phyloP scores from a whole-genome alignment of 2,113 vertebrate species.

The Lophius piscatorius region DNA sequence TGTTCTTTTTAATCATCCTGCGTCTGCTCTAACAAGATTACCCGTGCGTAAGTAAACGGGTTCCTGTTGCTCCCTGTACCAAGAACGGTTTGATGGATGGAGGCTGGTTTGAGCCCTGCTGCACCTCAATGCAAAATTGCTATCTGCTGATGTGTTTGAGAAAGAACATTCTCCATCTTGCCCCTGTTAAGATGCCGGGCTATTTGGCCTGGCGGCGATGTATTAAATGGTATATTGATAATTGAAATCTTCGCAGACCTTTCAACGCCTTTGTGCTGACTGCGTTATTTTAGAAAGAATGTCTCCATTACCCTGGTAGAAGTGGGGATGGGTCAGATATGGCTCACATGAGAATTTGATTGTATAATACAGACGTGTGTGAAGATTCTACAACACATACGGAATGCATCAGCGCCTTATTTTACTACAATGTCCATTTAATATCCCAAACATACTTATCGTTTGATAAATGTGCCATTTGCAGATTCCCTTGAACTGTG shows the following conservation, averaged over 20 bases:
- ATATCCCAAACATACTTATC: slow-evolving; percentile 63
- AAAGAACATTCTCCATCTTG: slow-evolving; percentile 76
- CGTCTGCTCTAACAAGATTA: slow-evolving; percentile 22
- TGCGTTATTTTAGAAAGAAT: slow-evolving; percentile 72
- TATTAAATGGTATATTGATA: slow-evolving; percentile 81
- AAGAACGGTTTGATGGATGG: slow-evolving; percentile 73
- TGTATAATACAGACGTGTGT: slow-evolving; percentile 25
- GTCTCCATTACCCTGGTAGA: slow-evolving; percentile 72
- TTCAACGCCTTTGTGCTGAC: slow-evolving; percentile 74
- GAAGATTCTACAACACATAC: not conserved
- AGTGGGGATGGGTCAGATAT: not conserved
- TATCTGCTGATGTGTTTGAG: slow-evolving; percentile 73
- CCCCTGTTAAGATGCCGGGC: slow-evolving; percentile 66
- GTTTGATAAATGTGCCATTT: slow-evolving; percentile 56
- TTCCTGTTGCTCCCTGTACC: slow-evolving; percentile 34
- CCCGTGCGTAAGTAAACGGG: slow-evolving; percentile 30
- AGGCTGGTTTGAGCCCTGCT: slow-evolving; percentile 48
- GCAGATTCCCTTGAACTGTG: slow-evolving; percentile 40
- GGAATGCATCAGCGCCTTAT: slow-evolving; percentile 23
- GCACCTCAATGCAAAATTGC: slow-evolving; percentile 64
- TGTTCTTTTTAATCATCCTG: slow-evolving; percentile 36
- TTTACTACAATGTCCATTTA: slow-evolving; percentile 19
- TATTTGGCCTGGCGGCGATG: slow-evolving; percentile 69
- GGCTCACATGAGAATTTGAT: slow-evolving; percentile 16
- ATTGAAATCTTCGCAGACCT: slow-evolving; percentile 74